A percentile compares a stretch with the other conserved stretches of the same genome.
These are phyloP conservation scores for Drosophila albomicans DNA, from an alignment of 1,140 invertebrate species.

Conservation along the genomic window DNA sequence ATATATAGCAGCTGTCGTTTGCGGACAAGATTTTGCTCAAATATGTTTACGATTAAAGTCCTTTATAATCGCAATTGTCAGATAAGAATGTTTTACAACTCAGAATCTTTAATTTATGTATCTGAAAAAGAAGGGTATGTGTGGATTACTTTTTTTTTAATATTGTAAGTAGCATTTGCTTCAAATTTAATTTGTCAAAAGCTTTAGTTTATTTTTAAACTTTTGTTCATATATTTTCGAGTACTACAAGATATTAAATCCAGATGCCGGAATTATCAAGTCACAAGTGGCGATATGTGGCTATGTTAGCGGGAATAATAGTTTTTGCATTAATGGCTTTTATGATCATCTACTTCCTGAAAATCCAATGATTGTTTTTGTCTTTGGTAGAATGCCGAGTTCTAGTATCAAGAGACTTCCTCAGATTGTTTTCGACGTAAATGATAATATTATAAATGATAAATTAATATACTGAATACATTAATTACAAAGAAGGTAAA, in stretches of 20 bases:
- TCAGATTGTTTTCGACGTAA: too few relatives aligned
- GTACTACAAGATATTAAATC: background rate
- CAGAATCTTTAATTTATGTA: too few relatives aligned
- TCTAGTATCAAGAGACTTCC: too few relatives aligned
- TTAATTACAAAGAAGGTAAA: too few relatives aligned
- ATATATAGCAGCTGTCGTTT: background rate
- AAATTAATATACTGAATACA: too few relatives aligned
- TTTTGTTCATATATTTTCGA: background rate
- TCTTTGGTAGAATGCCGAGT: too few relatives aligned
- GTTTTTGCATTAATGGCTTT: background rate
- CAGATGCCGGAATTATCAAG: background rate
- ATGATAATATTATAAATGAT: too few relatives aligned
- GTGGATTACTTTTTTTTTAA: background rate
- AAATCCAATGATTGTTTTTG: too few relatives aligned
- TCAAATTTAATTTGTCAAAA: background rate
- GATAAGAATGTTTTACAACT: too few relatives aligned
- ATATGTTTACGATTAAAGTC: background rate
- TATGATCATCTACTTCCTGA: background rate
- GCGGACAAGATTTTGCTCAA: background rate
- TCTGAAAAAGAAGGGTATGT: too few relatives aligned
- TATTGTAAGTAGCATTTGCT: constrained; percentile 9
- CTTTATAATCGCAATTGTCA: too few relatives aligned
- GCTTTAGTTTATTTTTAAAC: background rate
- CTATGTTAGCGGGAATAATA: background rate
- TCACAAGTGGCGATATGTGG: background rate